Base-by-base conservation (phyloP, 2,888 invertebrate genomes). In the Drosophila fungiperda region DNA sequence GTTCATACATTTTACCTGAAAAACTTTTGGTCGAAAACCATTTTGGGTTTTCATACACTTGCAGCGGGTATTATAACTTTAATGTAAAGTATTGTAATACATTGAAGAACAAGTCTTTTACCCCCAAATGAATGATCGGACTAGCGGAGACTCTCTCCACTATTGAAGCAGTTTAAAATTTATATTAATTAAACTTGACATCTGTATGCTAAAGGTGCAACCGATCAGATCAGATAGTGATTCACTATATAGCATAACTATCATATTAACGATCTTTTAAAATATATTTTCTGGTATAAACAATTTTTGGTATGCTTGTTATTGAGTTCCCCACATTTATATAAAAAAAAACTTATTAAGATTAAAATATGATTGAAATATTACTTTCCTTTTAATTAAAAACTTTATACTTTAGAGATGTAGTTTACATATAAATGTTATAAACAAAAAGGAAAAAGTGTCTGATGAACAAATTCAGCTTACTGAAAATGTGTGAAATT, bases 1-100 rank as follows among this genome's bases (percentile, higher is more conserved):
- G 52, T 62, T 73, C 60, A 68, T 81, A 78, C 68, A 68, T 60
- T 78, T 73, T 40, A 38, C 38, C 65, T 59, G 52, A 54, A 42
- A 82, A 73, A 63, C 78, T 84, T 33, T 12, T 6, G 54, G 49
- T 8, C 49, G 54, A 36, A 23, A 35, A 38, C 20, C 45, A 45
- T 20, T 45, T 20, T 20, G 20, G 12, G 0, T 17, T 20, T 8
- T 1, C 45, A 45, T 15, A 45, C 45, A 23, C 20, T 45, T 15
- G 7, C 9, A 1, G 15, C 0, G 4, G 15, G 3, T 23, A 8
- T 45, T 20, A 15, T 45, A 45, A 45, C 15, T 8, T 15, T 45
- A 15, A 45, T 20, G 20, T 20, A 7, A 45, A 45, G 12, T 20
- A n/a, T 45, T 45, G 20, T 15, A 15, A 15, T 20, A 15, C n/a